Base-by-base conservation (phyloP, 1,140 invertebrate species). In the Akabosia matsudoensis region DNA sequence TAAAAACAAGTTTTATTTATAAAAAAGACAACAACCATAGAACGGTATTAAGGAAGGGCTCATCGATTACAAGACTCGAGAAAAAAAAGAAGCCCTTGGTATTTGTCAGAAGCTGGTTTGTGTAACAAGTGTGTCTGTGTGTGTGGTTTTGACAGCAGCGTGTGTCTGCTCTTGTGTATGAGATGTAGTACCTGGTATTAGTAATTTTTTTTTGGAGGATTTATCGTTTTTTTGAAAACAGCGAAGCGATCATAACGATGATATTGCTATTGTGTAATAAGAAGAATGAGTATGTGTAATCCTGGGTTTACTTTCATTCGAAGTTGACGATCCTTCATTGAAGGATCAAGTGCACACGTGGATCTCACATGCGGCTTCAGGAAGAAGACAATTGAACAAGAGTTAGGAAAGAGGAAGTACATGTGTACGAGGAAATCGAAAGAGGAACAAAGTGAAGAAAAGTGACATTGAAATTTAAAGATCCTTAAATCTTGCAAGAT, bases 281-380 rank as follows among this genome's bases (percentile, higher is more conserved):
- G 7, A 56, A 56, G 7, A 56, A 10, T 7, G 10, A 45, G 7
- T 7, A 45, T 45, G 18, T 18, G 18, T 45, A 45, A 45, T 45
- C 37, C 37, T 45, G 37, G 37, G 7, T 45, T 45, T 45, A 45
- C 37, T 45, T 45, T 45, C 37, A 45, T 45, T 45, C 37, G 7
- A 10, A 7, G 7, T 18, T 45, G 37, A 45, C n/a, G 14, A 10
- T 56, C 54, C 54, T 56, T 56, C 54, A 24, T 7, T 45, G 37
- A 56, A 67, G 24, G 61, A 30, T 67, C 61, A 67, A 67, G 61
- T 67, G 30, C 26, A 67, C 61, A 67, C 10, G 54, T 13, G 61
- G 61, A 67, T 67, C 7, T 67, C 61, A 67, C 26, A 30, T 30
- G 14, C 61, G 28, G 7, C 13, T 30, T 30, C 61, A n/a, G n/a